Conservation (phyloP, 30 jellyfish, hydroid and myxozoan genomes). For the Aurelia coerulea region DNA sequence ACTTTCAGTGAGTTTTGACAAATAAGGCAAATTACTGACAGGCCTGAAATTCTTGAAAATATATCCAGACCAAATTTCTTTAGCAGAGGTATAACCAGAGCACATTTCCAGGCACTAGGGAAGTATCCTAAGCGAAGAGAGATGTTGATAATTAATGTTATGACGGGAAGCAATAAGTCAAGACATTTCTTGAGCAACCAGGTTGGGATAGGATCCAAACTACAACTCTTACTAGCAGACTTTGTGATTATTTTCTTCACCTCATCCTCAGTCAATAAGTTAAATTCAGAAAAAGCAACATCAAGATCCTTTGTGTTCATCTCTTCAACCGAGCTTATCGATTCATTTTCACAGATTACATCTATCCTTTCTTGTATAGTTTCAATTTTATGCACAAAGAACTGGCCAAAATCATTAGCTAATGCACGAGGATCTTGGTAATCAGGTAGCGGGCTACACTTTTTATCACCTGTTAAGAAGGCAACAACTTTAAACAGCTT, state of each 20-base stretch:
- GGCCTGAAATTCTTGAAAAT: conserved; percentile 47
- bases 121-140: conserved; percentile 31
- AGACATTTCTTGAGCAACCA: conserved; percentile 53
- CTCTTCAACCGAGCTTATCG: conserved; percentile 6
- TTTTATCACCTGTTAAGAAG: conserved; percentile 30
- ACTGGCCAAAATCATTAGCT: conserved; percentile 51
- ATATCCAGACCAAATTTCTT: conserved; percentile 56
- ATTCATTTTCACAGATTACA: conserved; percentile 14
- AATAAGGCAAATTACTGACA: conserved; percentile 43
- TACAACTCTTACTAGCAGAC: conserved; percentile 39
- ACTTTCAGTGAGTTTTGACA: conserved; percentile 46
- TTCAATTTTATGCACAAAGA: conserved; percentile 46
- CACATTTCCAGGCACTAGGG: conserved; percentile 54
- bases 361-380: too few species aligned
- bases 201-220: conserved; percentile 51
- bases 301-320: background rate
- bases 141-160: background rate
- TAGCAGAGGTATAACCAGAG: conserved; percentile 20
- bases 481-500: conserved; percentile 46
- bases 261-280: conserved; percentile 43
- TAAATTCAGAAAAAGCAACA: conserved; percentile 20
- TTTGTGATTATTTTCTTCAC: conserved; percentile 36
- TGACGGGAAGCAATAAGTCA: conserved; percentile 36
- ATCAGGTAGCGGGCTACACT: conserved; percentile 33
- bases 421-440: conserved; percentile 8